Evolutionary conservation across 2,113 vertebrate genomes (phyloP).

Genomic region (Oncorhynchus tshawytscha): DNA sequence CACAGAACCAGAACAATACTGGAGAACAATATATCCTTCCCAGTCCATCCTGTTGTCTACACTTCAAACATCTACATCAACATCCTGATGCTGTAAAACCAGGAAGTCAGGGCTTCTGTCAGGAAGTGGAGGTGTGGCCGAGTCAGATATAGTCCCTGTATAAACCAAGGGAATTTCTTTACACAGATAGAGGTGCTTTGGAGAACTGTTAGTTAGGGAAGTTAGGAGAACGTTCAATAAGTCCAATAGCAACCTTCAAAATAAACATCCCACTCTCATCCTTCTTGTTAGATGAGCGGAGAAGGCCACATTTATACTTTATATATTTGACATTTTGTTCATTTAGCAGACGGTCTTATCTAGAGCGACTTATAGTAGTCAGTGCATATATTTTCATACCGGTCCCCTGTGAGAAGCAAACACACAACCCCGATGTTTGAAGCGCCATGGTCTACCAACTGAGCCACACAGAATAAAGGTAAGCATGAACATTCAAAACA

Average conservation of each 20-base stretch:
- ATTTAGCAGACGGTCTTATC: too few species aligned
- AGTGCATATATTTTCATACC: too few species aligned
- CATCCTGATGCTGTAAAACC: slow-evolving; percentile 27
- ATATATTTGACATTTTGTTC: too few species aligned
- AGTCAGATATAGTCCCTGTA: slow-evolving; percentile 16
- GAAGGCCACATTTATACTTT: too few species aligned
- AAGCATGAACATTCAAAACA: neutral
- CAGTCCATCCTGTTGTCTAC: too few species aligned
- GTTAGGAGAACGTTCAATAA: too few species aligned
- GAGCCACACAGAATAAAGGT: neutral
- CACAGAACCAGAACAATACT: slow-evolving; percentile 2
- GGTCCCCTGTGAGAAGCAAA: too few species aligned
- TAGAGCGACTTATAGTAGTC: too few species aligned
- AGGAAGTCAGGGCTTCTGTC: slow-evolving; percentile 11
- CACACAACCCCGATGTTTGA: too few species aligned
- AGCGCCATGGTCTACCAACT: too few species aligned
- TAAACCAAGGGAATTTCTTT: slow-evolving; percentile 1
- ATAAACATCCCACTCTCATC: neutral
- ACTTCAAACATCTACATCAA: slow-evolving; percentile 21
- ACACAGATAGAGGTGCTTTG: neutral
- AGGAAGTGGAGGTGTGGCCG: slow-evolving; percentile 33
- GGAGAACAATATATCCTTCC: too few species aligned
- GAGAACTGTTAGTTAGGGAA: too few species aligned
- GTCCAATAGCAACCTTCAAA: neutral
- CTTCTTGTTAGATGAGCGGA: neutral